phyloP scores from a whole-genome alignment of 1,140 invertebrate species.

The Lanistes nyassanus region DNA sequence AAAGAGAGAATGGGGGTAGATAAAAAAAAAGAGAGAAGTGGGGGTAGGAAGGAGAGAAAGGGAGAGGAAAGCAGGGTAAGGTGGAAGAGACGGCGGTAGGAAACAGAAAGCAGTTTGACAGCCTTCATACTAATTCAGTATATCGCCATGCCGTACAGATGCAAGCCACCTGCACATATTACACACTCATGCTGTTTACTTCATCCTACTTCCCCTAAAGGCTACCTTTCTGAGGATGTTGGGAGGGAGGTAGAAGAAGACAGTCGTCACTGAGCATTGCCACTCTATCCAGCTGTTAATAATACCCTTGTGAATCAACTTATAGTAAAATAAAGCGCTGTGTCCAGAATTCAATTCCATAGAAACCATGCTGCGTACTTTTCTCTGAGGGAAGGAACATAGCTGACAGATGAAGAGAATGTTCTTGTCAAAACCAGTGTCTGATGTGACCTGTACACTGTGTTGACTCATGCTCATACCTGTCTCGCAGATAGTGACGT shows the following conservation, averaged over 20 bases:
- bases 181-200: not conserved
- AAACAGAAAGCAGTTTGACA: too few relatives aligned
- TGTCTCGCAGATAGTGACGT: too few relatives aligned
- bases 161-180: not conserved
- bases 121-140: too few relatives aligned
- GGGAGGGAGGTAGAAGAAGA: not conserved
- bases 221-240: not conserved
- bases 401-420: too few relatives aligned
- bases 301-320: too few relatives aligned
- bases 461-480: too few relatives aligned
- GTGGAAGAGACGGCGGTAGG: not conserved
- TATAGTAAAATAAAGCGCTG: too few relatives aligned
- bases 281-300: too few relatives aligned
- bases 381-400: not conserved
- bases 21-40: not conserved
- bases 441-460: too few relatives aligned
- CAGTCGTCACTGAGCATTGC: not conserved
- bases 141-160: not conserved
- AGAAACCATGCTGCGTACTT: too few relatives aligned
- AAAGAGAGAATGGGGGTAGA: not conserved
- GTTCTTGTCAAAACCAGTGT: too few relatives aligned
- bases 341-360: too few relatives aligned
- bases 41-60: slow-evolving; percentile 1
- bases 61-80: slow-evolving; percentile 1
- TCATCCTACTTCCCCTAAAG: not conserved